Base-by-base conservation (phyloP, 2,113 vertebrate species). In the Salvelinus alpinus region DNA sequence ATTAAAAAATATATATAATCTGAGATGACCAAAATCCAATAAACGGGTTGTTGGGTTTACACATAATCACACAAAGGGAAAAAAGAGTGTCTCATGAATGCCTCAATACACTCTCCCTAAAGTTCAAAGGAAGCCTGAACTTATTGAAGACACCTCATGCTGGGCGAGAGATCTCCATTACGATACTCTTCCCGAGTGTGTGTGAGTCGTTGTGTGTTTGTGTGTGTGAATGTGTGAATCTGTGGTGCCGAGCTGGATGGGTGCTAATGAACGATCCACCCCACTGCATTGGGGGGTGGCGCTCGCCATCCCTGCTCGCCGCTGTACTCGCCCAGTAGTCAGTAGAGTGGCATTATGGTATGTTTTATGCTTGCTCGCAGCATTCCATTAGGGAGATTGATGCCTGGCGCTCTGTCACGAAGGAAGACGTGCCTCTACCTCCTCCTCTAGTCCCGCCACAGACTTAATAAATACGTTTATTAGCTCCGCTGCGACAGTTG, bases 311-410 rank as follows among this genome's bases (percentile, higher is more conserved):
- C 4, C 51, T 4, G 14, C 51, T 18, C 16, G 51, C n/a, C 22
- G 74, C 81, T 84, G 75, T 80, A 79, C 47, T 71, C 20, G 70
- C 82, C 83, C 80, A 75, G 59, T 48, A 76, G 81, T 74, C 67
- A 34, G 51, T 54, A 54, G 76, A 80, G 80, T 82, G 76, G 84
- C 80, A 89, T 90, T 87, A 87, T 78, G 83, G 71, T 14, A 75
- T 84, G 84, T 88, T 89, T 89, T 85, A 91, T 87, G 80, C 74
- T 84, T 76, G 75, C 86, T 91, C 74, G 78, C 87, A 87, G 91
- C 89, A 85, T 91, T 91, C 87, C 90, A 93, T 93, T 91, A 93
- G 85, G 88, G 82, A 91, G 91, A 93, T 89, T 90, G 92, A 91
- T 93, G 90, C 76, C 77, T 75, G 84, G 85, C 84, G 84, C 80